Conservation (phyloP, 2,113 vertebrate genomes). For the Callospermophilus lateralis region DNA sequence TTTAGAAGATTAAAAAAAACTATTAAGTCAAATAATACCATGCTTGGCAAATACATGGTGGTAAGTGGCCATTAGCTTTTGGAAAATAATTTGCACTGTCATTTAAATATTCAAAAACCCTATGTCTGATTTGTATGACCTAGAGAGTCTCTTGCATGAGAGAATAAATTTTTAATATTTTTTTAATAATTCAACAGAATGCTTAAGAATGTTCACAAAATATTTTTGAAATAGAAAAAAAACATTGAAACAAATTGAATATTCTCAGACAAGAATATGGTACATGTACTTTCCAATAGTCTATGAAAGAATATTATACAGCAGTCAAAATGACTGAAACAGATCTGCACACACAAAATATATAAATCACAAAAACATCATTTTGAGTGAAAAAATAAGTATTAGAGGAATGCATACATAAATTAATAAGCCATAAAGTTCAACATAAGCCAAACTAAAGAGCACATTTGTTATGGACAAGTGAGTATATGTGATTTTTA, state of each 20-base stretch:
- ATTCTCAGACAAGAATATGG: neutral
- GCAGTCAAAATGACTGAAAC: neutral
- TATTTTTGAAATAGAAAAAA: neutral
- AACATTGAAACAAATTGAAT: neutral
- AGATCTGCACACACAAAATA: neutral
- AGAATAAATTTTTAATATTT: neutral
- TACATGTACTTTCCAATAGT: neutral
- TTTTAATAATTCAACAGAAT: neutral
- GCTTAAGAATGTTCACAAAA: neutral
- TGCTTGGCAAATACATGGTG: neutral
- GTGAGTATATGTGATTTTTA: neutral
- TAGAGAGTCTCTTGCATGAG: neutral
- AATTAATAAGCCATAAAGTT: neutral
- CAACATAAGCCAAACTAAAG: neutral
- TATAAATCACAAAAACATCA: neutral
- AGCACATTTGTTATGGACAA: neutral
- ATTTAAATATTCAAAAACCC: neutral
- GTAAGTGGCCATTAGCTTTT: neutral
- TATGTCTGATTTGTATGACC: neutral
- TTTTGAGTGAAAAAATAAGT: neutral
- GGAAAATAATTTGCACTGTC: neutral
- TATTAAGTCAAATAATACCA: neutral
- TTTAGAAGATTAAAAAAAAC: neutral
- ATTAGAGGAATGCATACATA: neutral
- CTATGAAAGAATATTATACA: neutral